Evolutionary conservation across 2,797 vertebrate genomes (phyloP), one percentile per base, ranked within the genome.

Genomic region (Aphelocoma californica): DNA sequence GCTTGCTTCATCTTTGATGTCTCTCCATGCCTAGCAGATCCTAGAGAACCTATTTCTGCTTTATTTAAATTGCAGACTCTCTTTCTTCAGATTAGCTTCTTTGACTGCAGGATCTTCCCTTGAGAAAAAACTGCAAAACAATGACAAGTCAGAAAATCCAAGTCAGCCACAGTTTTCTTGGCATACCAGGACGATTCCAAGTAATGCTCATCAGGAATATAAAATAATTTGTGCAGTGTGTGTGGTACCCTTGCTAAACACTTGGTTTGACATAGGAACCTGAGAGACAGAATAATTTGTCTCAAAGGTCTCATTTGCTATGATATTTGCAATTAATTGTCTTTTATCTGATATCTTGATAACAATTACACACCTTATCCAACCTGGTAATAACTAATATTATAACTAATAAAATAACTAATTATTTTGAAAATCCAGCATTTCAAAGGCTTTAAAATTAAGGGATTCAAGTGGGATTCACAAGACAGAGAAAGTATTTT

Each of bases 241-340:
- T 56, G 77, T 56, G 20, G 24, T 48, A 80, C 18, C 80, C 17
- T 58, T 47, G n/a, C 38, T 89, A 65, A 91, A 66, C 19, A 47
- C 23, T 61, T 71, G 32, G 47, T 84, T 90, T 97, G 54, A 85
- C 44, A 81, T 40, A 86, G 65, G 62, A 81, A 79, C 42, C 28
- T 51, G 19, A 58, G 48, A 94, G 61, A 92, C 7, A 50, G 15
- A 85, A 88, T 83, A 58, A 81, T 73, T 77, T 81, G n/a, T 80
- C 86, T 92, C 70, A 51, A 44, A 81, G 31, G 58, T 44, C 48
- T 86, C 53, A 67, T 89, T 96, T 94, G 14, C 56, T 64, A 12
- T 50, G 25, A 60, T 86, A 94, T 86, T 90, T 93, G 75, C 40
- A 90, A 90, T 85, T 90, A 89, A 88, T 16, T 86, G 19, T 45